Conservation (phyloP, 1,140 invertebrate species). For the Marisa cornuarietis region DNA sequence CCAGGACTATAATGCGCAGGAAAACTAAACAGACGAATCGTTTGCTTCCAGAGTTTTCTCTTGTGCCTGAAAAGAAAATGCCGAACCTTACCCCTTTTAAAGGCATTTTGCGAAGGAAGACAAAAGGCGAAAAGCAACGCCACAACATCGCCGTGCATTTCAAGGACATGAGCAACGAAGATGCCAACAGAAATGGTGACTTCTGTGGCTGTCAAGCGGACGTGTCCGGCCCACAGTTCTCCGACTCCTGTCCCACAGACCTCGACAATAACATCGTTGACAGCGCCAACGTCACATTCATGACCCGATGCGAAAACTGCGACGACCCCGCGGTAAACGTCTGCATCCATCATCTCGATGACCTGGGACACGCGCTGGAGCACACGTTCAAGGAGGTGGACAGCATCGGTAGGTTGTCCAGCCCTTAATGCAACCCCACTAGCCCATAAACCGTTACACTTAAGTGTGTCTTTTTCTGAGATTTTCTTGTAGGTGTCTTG, state of each 20-base stretch:
- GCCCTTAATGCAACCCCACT: no score
- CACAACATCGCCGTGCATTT: conserved; percentile 3
- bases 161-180: not conserved
- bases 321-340: not conserved
- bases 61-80: no score
- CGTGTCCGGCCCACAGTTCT: not conserved
- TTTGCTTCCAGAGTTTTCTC: no score
- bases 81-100: no score
- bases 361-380: conserved; percentile 14
- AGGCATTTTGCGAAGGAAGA: conserved; percentile 3
- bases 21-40: no score
- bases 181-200: not conserved
- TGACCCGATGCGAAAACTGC: not conserved
- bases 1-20: no score
- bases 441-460: no score
- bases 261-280: not conserved
- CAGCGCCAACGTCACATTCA: not conserved
- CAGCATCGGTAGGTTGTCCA: not conserved
- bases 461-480: no score
- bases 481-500: no score
- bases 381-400: conserved; percentile 19
- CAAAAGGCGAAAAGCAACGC: not conserved
- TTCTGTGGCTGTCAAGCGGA: not conserved
- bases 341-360: conserved; percentile 14
- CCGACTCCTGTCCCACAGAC: not conserved